Evolutionary conservation across 2,113 vertebrate species (phyloP), one percentile per base, ranked within the genome.

Genomic region (Synchiropus splendidus): DNA sequence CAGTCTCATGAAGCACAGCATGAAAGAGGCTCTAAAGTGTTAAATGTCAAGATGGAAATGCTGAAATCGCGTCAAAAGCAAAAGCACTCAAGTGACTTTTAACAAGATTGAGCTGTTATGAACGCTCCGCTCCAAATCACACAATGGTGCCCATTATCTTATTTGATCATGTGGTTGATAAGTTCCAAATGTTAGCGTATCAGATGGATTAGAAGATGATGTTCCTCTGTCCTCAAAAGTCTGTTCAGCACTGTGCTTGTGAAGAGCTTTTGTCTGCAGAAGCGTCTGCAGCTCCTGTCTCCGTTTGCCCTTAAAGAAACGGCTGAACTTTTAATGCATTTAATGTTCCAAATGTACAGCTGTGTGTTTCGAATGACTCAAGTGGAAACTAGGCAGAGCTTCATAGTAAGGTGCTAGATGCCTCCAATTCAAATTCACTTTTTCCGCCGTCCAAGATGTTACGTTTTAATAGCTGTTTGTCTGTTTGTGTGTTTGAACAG

Each of bases 301-400:
- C n/a, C n/a, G n/a, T n/a, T n/a, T n/a, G n/a, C n/a, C n/a, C n/a
- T n/a, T n/a, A n/a, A n/a, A n/a, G n/a, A n/a, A n/a, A n/a, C n/a
- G n/a, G n/a, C n/a, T n/a, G n/a, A n/a, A n/a, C n/a, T n/a, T n/a
- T 61, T 43, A 42, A 42, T 54, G 10, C 31, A 37, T 43, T 39
- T 10, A 42, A 39, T 38, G 17, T 54, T 44, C n/a, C 50, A 51
- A 50, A 53, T 36, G 36, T 64, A 18, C 14, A 31, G 13, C 32
- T 50, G 18, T 48, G 31, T 34, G 36, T 51, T 55, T 32, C 37
- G 18, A 14, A 42, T 58, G 46, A 39, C 32, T 58, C 41, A 54
- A 31, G 36, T 53, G 61, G 51, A 62, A 54, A 65, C 52, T 16
- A 58, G 30, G 31, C 31, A 1, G 33, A n/a, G 16, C 43, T 51